Evolutionary conservation across 1,140 invertebrate genomes (phyloP).

Genomic region (Diabrotica undecimpunctata): DNA sequence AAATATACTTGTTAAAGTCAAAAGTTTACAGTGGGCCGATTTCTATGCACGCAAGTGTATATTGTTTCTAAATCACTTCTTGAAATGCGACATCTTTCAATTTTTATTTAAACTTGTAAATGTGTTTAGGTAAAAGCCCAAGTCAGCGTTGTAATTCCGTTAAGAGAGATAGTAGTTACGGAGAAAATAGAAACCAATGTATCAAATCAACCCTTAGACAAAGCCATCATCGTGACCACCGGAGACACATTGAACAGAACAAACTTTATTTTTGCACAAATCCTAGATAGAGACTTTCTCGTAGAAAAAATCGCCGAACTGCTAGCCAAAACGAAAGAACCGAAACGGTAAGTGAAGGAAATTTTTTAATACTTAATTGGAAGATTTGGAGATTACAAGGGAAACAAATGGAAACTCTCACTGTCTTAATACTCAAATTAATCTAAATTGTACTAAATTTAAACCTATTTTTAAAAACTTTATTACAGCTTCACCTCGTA

Average conservation of each 20-base stretch:
- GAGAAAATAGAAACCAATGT: slow-evolving; percentile 69
- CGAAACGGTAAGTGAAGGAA: slow-evolving; percentile 27
- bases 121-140: slow-evolving; percentile 69
- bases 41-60: no score
- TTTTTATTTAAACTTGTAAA: background rate
- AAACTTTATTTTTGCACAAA: slow-evolving; percentile 86
- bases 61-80: no score
- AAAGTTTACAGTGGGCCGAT: no score
- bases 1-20: no score
- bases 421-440: no score
- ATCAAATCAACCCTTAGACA: slow-evolving; percentile 59
- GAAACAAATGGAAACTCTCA: no score
- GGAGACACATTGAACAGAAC: slow-evolving; percentile 67
- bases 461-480: no score
- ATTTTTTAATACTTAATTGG: no score
- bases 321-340: slow-evolving; percentile 34
- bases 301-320: slow-evolving; percentile 88
- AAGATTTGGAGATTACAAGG: no score
- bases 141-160: slow-evolving; percentile 84
- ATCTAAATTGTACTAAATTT: no score
- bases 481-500: no score
- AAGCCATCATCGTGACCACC: slow-evolving; percentile 83
- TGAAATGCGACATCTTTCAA: no score
- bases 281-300: slow-evolving; percentile 84
- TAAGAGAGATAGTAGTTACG: slow-evolving; percentile 71